Evolutionary conservation across 2,888 invertebrate species (phyloP).

Genomic region (Xanthorhoe spadicearia): DNA sequence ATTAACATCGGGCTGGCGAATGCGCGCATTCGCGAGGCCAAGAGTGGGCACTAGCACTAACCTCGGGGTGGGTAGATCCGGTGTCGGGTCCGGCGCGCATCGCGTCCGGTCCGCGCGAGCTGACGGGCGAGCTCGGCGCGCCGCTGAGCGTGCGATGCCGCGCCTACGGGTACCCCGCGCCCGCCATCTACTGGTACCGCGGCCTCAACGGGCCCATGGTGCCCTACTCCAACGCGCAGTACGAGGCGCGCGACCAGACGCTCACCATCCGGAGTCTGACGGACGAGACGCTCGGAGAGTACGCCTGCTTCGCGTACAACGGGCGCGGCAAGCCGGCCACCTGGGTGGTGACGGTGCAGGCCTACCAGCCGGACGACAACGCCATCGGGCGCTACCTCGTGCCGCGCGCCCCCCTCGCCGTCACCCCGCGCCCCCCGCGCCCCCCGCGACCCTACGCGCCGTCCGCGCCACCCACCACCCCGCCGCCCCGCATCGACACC

Average conservation of each 20-base stretch:
- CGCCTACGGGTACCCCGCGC: constrained; percentile 92
- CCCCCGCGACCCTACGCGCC: constrained; percentile 32
- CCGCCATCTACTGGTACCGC: constrained; percentile 93
- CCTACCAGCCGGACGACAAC: constrained; percentile 87
- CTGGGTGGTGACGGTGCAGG: constrained; percentile 90
- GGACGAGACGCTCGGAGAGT: constrained; percentile 90
- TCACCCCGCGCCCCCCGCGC: constrained; percentile 28
- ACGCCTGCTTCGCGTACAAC: constrained; percentile 96
- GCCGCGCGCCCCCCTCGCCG: constrained; percentile 40
- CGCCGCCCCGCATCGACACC: constrained; percentile 50
- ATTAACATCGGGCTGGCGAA: constrained; percentile 66
- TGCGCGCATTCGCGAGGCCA: constrained; percentile 56
- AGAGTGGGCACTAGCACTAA: constrained; percentile 51
- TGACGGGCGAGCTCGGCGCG: constrained; percentile 88
- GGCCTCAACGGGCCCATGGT: constrained; percentile 89
- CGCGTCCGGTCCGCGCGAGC: constrained; percentile 87
- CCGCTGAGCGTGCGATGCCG: constrained; percentile 91
- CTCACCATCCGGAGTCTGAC: constrained; percentile 90
- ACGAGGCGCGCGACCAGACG: constrained; percentile 90
- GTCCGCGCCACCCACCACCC: constrained; percentile 30
- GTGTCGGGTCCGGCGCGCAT: constrained; percentile 85
- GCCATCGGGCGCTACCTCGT: constrained; percentile 57
- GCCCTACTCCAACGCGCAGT: constrained; percentile 87
- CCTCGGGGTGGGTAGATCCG: constrained; percentile 82
- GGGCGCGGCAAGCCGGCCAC: constrained; percentile 90